These are phyloP conservation scores for Calliopum simillimum DNA, from an alignment of 2,888 invertebrate species.

Conservation along the genomic window DNA sequence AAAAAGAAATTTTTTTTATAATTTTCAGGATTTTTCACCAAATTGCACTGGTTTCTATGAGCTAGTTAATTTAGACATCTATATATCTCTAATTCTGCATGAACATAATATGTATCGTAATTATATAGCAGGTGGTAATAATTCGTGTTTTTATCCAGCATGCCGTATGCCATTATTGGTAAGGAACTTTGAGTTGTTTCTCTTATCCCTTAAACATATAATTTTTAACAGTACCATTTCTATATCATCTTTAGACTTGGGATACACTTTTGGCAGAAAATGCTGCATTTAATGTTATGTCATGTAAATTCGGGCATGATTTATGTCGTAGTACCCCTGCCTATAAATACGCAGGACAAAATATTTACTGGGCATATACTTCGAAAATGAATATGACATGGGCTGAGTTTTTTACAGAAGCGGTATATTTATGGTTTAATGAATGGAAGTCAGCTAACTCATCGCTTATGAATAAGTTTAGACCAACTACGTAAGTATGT, in stretches of 20 bases:
- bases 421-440: constrained; percentile 43
- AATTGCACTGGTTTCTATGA: constrained; percentile 35
- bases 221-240: neutral
- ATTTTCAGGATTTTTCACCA: constrained; percentile 38
- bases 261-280: constrained; percentile 39
- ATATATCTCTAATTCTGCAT: constrained; percentile 37
- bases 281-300: constrained; percentile 41
- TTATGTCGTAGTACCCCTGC: constrained; percentile 40
- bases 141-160: constrained; percentile 42
- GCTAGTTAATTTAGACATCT: constrained; percentile 33
- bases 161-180: constrained; percentile 42
- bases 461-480: constrained; percentile 34
- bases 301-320: constrained; percentile 43
- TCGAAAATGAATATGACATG: constrained; percentile 32
- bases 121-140: constrained; percentile 38
- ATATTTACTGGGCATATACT: constrained; percentile 43
- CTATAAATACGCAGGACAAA: constrained; percentile 44
- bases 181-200: constrained; percentile 11
- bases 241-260: constrained; percentile 36
- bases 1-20: neutral
- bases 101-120: constrained; percentile 44
- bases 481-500: constrained; percentile 38
- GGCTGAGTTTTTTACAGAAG: constrained; percentile 35
- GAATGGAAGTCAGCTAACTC: constrained; percentile 42
- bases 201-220: too few relatives aligned